Base-by-base conservation (phyloP, 2,797 vertebrate genomes). In the Thunnus albacares region DNA sequence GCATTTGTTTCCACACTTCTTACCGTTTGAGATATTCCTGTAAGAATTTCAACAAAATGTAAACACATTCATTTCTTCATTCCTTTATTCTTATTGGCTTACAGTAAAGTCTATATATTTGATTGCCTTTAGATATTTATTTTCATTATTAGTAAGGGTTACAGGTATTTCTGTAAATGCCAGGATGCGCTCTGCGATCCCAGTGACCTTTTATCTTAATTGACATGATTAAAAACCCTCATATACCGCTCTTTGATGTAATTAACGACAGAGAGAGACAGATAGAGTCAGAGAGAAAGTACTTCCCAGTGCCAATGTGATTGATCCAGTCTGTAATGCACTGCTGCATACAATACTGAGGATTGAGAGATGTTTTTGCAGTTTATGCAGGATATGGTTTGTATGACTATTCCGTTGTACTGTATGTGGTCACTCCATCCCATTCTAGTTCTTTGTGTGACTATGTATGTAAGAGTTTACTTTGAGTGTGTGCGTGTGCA, bases 141-240 rank as follows among this genome's bases (percentile, higher is more conserved):
- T 60, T 69, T 41, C 41, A 24, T 67, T 55, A 33, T 52, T 26
- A 49, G 38, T 33, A 59, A 72, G 24, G 35, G 61, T 64, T 67
- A 74, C 59, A 47, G 56, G 28, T 58, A 70, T 70, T 74, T 79
- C 28, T 70, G 20, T 60, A 87, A 88, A 89, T 88, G 74, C 59
- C 83, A 89, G 51, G 65, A 71, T 73, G 13, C 60, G 67, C 66
- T 75, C 43, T 55, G 24, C 28, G 30, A 75, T 86, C 61, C 70
- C 52, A 69, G 62, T 87, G 82, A 90, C 85, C 87, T 89, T 91
- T 83, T 82, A 87, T 76, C 72, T 78, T 56, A 70, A 67, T 64
- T 81, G 79, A 83, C 55, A 51, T 86, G 84, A 90, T 91, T 87
- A 85, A 86, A 90, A 84, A 49, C 55, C 30, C 41, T 75, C 65